Percentiles rank a stretch among this genome's conserved stretches.
Evolutionary conservation across 2,888 invertebrate species (phyloP).

Genomic region (Polia nebulosa): DNA sequence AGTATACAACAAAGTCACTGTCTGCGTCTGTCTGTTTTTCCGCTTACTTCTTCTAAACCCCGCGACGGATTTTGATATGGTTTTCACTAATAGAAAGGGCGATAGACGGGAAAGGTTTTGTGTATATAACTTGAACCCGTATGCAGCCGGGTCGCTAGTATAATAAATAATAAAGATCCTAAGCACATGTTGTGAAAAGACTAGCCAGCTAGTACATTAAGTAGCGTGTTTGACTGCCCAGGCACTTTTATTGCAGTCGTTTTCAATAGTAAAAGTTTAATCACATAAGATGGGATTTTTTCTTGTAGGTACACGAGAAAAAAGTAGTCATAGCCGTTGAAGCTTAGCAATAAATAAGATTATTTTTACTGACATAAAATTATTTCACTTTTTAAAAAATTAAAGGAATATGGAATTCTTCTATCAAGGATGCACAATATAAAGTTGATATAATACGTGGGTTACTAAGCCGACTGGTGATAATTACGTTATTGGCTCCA

Average conservation of each 20-base stretch:
- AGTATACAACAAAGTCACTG: too few relatives aligned
- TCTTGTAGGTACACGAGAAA: not conserved
- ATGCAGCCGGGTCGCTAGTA: too few relatives aligned
- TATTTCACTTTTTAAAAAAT: not conserved
- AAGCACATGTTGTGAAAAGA: not conserved
- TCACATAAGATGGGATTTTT: not conserved
- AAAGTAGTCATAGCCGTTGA: not conserved
- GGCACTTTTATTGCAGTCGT: not conserved
- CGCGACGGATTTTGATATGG: too few relatives aligned
- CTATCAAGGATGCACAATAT: conserved; percentile 10
- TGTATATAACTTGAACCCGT: too few relatives aligned
- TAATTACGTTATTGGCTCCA: conserved; percentile 61
- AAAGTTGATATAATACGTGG: conserved; percentile 26
- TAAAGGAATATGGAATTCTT: not conserved
- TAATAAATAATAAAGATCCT: not conserved
- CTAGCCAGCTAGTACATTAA: not conserved
- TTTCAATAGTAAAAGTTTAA: conserved; percentile 1
- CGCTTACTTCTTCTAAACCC: too few relatives aligned
- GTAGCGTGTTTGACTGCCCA: not conserved
- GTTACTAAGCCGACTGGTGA: conserved; percentile 45
- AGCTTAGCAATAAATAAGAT: not conserved
- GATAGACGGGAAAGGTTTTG: too few relatives aligned
- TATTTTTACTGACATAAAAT: too few relatives aligned
- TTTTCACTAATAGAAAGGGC: too few relatives aligned
- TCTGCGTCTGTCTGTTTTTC: too few relatives aligned